These are phyloP conservation scores for Rhizoglyphus robini DNA, from an alignment of 1,140 invertebrate genomes.

Conservation along the genomic window DNA sequence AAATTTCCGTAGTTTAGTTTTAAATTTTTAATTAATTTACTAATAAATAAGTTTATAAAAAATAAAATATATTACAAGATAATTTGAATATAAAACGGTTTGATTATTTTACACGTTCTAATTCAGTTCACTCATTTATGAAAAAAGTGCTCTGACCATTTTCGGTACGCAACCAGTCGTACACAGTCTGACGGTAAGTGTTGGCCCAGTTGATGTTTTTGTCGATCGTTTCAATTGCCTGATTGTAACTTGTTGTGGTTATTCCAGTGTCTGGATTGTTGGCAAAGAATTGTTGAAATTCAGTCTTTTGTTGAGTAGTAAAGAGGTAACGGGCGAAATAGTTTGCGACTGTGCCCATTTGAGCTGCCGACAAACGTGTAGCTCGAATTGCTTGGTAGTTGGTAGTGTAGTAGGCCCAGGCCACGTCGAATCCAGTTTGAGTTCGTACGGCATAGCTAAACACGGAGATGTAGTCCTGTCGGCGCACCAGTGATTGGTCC, in stretches of 20 bases:
- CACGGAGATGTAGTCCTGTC: conserved; percentile 16
- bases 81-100: too few species aligned
- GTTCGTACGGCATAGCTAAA: conserved; percentile 8
- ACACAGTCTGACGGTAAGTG: neutral
- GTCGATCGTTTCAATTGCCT: conserved; percentile 16
- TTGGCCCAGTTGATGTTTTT: conserved; percentile 7
- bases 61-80: too few species aligned
- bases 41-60: too few species aligned
- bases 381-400: neutral
- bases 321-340: conserved; percentile 12
- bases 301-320: neutral
- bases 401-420: neutral
- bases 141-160: too few species aligned
- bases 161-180: neutral
- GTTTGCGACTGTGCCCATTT: conserved; percentile 2
- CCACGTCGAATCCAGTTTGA: conserved; percentile 1
- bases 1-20: too few species aligned
- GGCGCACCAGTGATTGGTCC: neutral
- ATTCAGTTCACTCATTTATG: too few species aligned
- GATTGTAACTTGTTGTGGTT: neutral
- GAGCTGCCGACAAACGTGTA: neutral
- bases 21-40: too few species aligned
- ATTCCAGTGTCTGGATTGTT: neutral
- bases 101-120: too few species aligned
- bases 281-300: conserved; percentile 17